Base-by-base conservation (phyloP, 2,888 invertebrate species). In the Watsonalla cultraria region DNA sequence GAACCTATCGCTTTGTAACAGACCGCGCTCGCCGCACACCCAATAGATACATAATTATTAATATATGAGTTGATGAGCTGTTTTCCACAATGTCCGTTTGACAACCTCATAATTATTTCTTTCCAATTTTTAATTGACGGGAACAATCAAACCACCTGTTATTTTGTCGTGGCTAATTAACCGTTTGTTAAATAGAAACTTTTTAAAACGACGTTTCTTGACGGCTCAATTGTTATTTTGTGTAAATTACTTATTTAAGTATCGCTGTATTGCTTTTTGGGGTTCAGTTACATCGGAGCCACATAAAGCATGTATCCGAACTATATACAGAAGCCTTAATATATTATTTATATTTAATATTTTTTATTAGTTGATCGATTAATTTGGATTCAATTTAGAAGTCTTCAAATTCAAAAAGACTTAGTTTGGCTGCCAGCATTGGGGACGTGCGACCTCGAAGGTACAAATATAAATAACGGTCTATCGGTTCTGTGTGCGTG, bases 401-500 rank as follows among this genome's bases (percentile, higher is more conserved):
- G 37, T 37, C 9, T 5, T 37, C 42, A 42, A 42, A 42, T 5
- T 42, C 11, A 4, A 5, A 64, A 64, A 71, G 72, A 72, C 71
- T 74, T 72, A 77, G 74, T 76, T 75, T 73, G 73, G 73, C 69
- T 65, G 67, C 62, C 9, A 39, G 15, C 42, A 15, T 14, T 35
- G 45, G 39, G 5, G 61, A 74, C 76, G 82, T 76, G 79, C 78
- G 84, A 83, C 84, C 84, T 82, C 80, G 72, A 49, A 68, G 72
- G 73, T 73, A 78, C 74, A 74, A 79, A 80, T 84, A 82, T 82
- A 84, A 82, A 81, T 81, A 82, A 74, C 67, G 64, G 66, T 46
- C 15, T 56, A 54, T 59, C 49, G 57, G 64, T 53, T 56, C 52
- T 72, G 70, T 72, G 76, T 76, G 78, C 72, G 75, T 75, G 70